Percentiles rank a stretch among this genome's conserved stretches.
These are phyloP conservation scores for Frieseomelitta varia DNA, from an alignment of 1,140 invertebrate species.

Conservation along the genomic window DNA sequence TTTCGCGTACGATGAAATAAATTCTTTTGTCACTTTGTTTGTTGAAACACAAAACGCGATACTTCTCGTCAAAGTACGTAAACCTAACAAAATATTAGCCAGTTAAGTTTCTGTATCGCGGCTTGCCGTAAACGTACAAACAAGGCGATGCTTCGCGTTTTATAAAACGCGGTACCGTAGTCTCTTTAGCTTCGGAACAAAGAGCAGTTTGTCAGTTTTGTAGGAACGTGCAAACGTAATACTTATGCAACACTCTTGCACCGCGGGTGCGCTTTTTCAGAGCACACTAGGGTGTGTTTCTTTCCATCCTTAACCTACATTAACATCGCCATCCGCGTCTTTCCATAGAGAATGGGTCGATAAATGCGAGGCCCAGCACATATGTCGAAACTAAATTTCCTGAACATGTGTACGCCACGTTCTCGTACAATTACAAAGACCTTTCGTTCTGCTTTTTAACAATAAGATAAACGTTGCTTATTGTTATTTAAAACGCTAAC, in stretches of 20 bases:
- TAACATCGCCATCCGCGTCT: slow-evolving; percentile 56
- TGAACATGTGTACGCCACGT: slow-evolving; percentile 30
- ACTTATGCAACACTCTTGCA: slow-evolving; percentile 41
- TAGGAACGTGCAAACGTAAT: slow-evolving; percentile 51
- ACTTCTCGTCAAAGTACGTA: slow-evolving; percentile 5
- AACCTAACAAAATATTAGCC: slow-evolving; percentile 19
- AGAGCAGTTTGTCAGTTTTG: slow-evolving; percentile 51
- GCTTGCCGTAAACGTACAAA: slow-evolving; percentile 19
- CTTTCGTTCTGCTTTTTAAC: not conserved
- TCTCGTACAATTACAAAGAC: slow-evolving; percentile 23
- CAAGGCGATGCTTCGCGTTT: slow-evolving; percentile 29
- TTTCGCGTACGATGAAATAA: not conserved
- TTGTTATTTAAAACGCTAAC: not conserved
- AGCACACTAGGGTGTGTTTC: slow-evolving; percentile 49
- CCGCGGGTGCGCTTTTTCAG: slow-evolving; percentile 45
- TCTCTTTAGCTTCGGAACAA: slow-evolving; percentile 51
- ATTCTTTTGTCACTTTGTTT: not conserved
- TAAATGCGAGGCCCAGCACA: slow-evolving; percentile 62
- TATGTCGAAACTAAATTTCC: slow-evolving; percentile 66
- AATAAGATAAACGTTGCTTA: not conserved
- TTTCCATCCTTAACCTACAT: slow-evolving; percentile 66
- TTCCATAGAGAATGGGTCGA: slow-evolving; percentile 60
- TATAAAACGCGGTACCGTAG: slow-evolving; percentile 15
- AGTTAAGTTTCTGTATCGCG: slow-evolving; percentile 12
- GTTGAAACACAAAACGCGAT: not conserved